These are phyloP conservation scores for Delia radicum DNA, from an alignment of 1,140 invertebrate species.

Conservation along the genomic window DNA sequence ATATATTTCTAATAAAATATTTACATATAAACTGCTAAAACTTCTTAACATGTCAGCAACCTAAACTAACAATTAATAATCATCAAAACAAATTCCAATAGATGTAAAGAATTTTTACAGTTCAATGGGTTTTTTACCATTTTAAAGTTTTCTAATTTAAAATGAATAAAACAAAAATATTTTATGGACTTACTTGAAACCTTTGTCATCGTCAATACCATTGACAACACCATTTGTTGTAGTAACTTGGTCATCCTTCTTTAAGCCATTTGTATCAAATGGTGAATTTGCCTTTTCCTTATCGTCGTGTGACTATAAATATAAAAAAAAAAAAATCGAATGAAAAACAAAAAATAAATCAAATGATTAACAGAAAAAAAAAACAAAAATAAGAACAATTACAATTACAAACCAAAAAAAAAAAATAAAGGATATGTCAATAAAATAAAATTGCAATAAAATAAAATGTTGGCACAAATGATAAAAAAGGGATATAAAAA, in stretches of 20 bases:
- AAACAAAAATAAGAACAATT: not conserved
- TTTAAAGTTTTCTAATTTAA: no score
- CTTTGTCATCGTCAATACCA: conserved; percentile 82
- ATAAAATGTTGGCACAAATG: not conserved
- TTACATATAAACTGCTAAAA: no score
- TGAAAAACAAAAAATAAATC: conserved; percentile 1
- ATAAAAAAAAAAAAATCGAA: conserved; percentile 25
- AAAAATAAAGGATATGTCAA: not conserved
- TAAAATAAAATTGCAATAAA: not conserved
- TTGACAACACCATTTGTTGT: conserved; percentile 79
- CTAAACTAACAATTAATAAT: no score
- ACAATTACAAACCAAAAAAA: not conserved
- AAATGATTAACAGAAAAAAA: not conserved
- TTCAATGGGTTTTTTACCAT: no score
- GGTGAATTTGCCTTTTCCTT: conserved; percentile 69
- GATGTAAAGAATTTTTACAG: no score
- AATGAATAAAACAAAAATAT: no score
- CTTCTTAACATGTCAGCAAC: no score
- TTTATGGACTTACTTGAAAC: conserved; percentile 77
- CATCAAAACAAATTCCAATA: no score
- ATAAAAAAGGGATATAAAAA: not conserved
- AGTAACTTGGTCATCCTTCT: conserved; percentile 68
- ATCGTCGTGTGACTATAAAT: conserved; percentile 60
- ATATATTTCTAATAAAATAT: no score
- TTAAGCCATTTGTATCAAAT: conserved; percentile 62